phyloP scores from a whole-genome alignment of 2,888 invertebrate genomes.

The Ectemnius cavifrons region DNA sequence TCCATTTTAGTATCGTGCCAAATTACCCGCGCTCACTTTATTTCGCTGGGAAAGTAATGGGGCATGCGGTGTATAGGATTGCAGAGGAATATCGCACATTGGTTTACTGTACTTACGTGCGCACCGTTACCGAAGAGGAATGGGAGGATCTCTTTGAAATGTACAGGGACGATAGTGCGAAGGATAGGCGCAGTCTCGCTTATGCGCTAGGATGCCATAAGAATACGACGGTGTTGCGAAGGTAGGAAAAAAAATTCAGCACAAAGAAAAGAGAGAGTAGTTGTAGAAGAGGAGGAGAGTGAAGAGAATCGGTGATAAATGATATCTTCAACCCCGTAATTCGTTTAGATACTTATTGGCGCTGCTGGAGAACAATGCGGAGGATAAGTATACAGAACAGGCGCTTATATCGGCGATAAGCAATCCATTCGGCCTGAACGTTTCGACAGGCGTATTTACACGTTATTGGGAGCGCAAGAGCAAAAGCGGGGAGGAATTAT shows the following conservation, averaged over 20 bases:
- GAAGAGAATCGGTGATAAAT: no score
- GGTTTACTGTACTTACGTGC: conserved; percentile 84
- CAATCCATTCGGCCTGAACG: conserved; percentile 28
- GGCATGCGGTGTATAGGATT: conserved; percentile 77
- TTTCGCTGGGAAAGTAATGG: conserved; percentile 5
- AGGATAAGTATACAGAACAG: neutral
- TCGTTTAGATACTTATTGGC: conserved; percentile 28
- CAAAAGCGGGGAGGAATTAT: conserved; percentile 1
- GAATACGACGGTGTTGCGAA: conserved; percentile 74
- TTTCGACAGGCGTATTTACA: conserved; percentile 16
- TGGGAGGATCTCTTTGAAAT: conserved; percentile 84
- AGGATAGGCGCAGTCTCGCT: conserved; percentile 82
- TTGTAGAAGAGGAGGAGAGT: neutral
- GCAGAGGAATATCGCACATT: conserved; percentile 82
- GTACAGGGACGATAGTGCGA: conserved; percentile 75
- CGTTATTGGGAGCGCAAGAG: conserved; percentile 26
- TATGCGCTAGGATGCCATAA: conserved; percentile 77
- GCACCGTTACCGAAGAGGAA: conserved; percentile 82
- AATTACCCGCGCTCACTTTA: no score
- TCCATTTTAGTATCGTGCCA: no score
- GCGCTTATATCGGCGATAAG: conserved; percentile 18
- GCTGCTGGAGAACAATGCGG: conserved; percentile 8
- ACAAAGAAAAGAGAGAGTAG: no score
- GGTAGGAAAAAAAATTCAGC: conserved; percentile 54
- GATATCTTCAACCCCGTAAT: neutral